Conservation (phyloP, 1,140 invertebrate genomes). For the Megalonaias nervosa region DNA sequence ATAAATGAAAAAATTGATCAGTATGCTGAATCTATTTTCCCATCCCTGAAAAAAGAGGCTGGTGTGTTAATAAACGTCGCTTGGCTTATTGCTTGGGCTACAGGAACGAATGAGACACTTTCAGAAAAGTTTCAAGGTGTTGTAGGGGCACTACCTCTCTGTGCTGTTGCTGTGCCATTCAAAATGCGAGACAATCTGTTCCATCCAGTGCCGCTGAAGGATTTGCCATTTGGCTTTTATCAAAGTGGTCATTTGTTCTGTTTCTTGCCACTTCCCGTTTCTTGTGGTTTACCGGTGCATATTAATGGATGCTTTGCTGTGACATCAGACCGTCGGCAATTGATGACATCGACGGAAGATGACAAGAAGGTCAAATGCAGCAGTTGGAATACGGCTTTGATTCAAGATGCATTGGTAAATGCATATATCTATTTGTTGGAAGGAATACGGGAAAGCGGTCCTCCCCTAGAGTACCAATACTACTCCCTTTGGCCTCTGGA, state of each 20-base stretch:
- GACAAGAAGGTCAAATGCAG: neutral
- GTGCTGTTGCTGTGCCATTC: slow-evolving; percentile 28
- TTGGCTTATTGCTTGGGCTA: slow-evolving; percentile 9
- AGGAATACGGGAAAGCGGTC: neutral
- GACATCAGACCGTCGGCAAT: slow-evolving; percentile 35
- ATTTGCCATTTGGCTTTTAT: neutral
- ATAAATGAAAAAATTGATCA: neutral
- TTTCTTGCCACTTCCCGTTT: slow-evolving; percentile 50
- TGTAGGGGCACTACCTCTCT: slow-evolving; percentile 27
- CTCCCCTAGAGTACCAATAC: neutral
- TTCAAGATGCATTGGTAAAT: too few relatives aligned
- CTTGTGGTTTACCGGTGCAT: slow-evolving; percentile 42
- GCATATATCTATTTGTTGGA: too few relatives aligned
- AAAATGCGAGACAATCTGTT: slow-evolving; percentile 6
- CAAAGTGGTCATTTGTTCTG: slow-evolving; percentile 38
- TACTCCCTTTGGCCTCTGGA: neutral
- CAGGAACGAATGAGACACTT: neutral
- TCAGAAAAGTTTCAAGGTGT: neutral
- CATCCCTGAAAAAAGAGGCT: neutral
- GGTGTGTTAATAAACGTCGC: neutral
- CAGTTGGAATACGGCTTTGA: too few relatives aligned
- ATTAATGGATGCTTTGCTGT: slow-evolving; percentile 53
- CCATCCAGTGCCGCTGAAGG: neutral
- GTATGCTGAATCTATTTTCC: slow-evolving; percentile 3
- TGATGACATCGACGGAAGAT: slow-evolving; percentile 17